Evolutionary conservation across 2,113 vertebrate species (phyloP).

Genomic region (Phasianus colchicus): DNA sequence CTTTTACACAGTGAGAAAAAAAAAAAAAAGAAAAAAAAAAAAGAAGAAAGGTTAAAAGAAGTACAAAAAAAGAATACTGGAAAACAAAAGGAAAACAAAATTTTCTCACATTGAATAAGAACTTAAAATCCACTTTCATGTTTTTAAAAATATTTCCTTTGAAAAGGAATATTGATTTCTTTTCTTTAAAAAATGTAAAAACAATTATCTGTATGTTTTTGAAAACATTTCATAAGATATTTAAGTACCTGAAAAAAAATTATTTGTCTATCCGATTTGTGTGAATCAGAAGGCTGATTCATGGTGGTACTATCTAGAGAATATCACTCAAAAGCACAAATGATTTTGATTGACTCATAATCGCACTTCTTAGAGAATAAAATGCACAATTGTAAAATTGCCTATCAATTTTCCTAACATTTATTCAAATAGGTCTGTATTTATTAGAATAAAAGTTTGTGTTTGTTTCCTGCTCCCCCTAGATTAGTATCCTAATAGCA

Average conservation of each 20-base stretch:
- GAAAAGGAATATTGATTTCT: neutral
- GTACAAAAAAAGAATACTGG: neutral
- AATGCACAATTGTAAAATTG: neutral
- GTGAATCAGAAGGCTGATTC: neutral
- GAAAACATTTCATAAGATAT: neutral
- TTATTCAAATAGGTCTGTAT: neutral
- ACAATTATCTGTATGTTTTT: neutral
- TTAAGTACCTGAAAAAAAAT: neutral
- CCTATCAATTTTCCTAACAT: neutral
- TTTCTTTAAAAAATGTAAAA: neutral
- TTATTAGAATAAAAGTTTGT: neutral
- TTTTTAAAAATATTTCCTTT: neutral
- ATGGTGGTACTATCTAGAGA: neutral
- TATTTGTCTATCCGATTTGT: neutral
- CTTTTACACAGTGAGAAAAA: neutral
- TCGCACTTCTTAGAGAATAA: neutral
- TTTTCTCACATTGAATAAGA: neutral
- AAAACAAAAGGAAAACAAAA: neutral
- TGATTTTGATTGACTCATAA: neutral
- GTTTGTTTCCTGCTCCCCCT: neutral
- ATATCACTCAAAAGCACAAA: neutral
- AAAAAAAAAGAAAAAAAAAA: neutral
- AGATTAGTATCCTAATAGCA: neutral
- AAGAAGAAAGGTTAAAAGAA: neutral
- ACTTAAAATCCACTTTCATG: neutral